Base-by-base conservation (phyloP, 2,888 invertebrate genomes). In the Lampropteryx suffumata region DNA sequence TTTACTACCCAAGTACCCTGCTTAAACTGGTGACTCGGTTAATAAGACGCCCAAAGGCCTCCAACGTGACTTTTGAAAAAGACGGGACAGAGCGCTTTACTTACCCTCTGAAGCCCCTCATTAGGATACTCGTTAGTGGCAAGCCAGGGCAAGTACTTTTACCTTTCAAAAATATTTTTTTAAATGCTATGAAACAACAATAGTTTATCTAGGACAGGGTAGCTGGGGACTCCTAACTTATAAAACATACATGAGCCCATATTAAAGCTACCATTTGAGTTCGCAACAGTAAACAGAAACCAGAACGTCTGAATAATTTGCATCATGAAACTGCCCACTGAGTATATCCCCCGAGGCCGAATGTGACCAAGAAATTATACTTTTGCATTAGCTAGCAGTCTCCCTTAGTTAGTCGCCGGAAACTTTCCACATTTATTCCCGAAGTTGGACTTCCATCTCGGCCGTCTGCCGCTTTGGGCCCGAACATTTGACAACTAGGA, bases 401-500 rank as follows among this genome's bases (percentile, higher is more conserved):
- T 71, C 67, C 73, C 72, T 76, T 81, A 78, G 82, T 79, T 82
- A 77, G 74, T 58, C 50, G 44, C 50, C 57, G 47, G 41, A 67
- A 82, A 85, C 73, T 84, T 84, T 82, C 67, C 77, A 70, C 81
- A 83, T 82, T 84, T 76, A 81, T 82, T 69, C 68, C 55, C 48
- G 55, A 73, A 83, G 73, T 83, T 83, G 50, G 55, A 54, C 69
- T 12, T 56, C 46, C 62, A 56, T 59, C 57, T 62, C 57, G 55
- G 7, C 14, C n/a, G 17, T 34, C 17, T 36, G 63, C 59, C 50
- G 53, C 53, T 63, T 39, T 35, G 8, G 29, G 27, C 13, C 24
- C 33, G 45, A 57, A 52, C 39, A 48, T 35, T 65, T 48, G 47
- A 59, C 55, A 59, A 60, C 64, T 64, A 64, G 59, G 48, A 64